A percentile compares a stretch with the other conserved stretches of the same genome.
Conservation (phyloP, 1,140 invertebrate species). For the Contarinia nasturtii region DNA sequence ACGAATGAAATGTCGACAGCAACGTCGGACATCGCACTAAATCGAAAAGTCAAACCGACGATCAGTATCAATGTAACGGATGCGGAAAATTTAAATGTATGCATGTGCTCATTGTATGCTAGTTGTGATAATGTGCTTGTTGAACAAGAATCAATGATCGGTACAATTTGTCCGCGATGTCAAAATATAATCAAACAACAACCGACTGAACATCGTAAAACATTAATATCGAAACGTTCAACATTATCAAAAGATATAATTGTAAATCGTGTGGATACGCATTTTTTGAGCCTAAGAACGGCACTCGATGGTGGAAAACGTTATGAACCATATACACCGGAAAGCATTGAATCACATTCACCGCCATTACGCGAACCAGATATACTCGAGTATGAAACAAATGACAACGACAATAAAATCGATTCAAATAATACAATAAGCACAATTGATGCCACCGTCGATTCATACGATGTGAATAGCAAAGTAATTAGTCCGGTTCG, state of each 20-base stretch:
- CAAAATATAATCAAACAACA: conserved; percentile 12
- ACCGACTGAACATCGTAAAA: conserved; percentile 9
- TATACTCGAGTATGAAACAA: conserved; percentile 7
- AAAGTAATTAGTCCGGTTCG: neutral
- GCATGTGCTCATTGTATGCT: conserved; percentile 12
- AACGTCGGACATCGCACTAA: conserved; percentile 1
- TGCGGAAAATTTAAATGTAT: conserved; percentile 25
- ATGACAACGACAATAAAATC: conserved; percentile 11
- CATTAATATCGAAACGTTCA: conserved; percentile 14
- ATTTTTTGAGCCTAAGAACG: conserved; percentile 23
- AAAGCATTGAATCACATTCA: conserved; percentile 53
- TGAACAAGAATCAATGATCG: conserved; percentile 1
- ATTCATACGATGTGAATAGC: neutral
- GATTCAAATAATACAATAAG: conserved; percentile 1
- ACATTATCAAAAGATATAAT: conserved; percentile 24
- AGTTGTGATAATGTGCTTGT: conserved; percentile 3
- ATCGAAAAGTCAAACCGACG: conserved; percentile 16
- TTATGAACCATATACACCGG: conserved; percentile 54
- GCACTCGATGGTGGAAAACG: conserved; percentile 12
- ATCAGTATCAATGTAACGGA: conserved; percentile 30
- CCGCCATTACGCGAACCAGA: conserved; percentile 30
- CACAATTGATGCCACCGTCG: neutral
- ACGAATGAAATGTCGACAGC: conserved; percentile 17
- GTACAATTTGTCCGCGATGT: conserved; percentile 13
- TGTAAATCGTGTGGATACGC: conserved; percentile 31